Evolutionary conservation across 2,797 vertebrate genomes (phyloP).

Genomic region (Myotis myotis): DNA sequence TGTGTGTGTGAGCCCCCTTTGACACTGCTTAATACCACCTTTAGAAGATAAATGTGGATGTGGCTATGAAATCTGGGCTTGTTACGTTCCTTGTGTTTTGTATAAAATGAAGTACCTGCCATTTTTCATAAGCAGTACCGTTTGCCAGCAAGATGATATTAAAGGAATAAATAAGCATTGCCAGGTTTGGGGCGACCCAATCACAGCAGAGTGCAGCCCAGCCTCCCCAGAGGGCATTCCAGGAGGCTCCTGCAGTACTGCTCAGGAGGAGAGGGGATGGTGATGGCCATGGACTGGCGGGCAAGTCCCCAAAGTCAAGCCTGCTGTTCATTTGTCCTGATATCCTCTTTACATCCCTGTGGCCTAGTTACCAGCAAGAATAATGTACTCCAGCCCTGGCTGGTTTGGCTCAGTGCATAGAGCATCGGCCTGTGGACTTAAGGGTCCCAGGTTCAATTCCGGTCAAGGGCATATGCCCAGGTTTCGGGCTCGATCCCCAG

Average conservation of each 20-base stretch:
- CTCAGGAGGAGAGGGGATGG: accelerated
- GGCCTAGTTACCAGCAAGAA: not conserved
- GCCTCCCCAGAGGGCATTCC: not conserved
- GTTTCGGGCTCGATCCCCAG: no score
- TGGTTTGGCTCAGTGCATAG: no score
- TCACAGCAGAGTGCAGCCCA: not conserved
- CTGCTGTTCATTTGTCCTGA: not conserved
- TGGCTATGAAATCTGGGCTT: not conserved
- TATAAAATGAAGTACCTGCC: not conserved
- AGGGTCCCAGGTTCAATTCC: no score
- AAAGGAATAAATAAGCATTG: constrained; percentile 11
- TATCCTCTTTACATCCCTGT: not conserved
- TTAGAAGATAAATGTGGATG: not conserved
- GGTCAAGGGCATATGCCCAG: no score
- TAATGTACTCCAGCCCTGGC: not conserved
- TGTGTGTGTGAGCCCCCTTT: not conserved
- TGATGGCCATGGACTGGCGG: not conserved
- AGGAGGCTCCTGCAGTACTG: not conserved
- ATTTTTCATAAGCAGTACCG: not conserved
- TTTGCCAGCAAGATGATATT: not conserved
- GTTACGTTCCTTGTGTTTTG: constrained; percentile 7
- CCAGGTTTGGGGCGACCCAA: not conserved
- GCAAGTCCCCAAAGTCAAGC: not conserved
- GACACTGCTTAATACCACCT: not conserved
- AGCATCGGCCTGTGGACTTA: no score